Conservation (phyloP, 1,140 invertebrate species). For the Bursaphelenchus mucronatus region DNA sequence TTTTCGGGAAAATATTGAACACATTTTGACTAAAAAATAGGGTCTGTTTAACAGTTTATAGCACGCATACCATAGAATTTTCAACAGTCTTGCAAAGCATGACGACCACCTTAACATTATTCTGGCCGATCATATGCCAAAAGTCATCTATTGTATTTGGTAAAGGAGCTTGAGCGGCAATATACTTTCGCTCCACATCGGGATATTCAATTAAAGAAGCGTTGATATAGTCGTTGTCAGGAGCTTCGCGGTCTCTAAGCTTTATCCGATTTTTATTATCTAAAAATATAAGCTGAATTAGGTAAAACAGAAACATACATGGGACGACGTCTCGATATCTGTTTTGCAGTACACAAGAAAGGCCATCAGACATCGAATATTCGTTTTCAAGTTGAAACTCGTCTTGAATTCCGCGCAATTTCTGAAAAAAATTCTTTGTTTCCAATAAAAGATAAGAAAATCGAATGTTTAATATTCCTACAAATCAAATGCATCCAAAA, state of each 20-base stretch:
- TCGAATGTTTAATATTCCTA: background rate
- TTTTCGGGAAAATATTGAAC: slow-evolving; percentile 19
- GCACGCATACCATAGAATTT: slow-evolving; percentile 2
- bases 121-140: slow-evolving; percentile 29
- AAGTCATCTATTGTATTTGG: slow-evolving; percentile 22
- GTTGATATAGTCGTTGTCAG: slow-evolving; percentile 24
- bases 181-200: slow-evolving; percentile 12
- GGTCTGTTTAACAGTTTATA: background rate
- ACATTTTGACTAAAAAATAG: background rate
- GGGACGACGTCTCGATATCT: slow-evolving; percentile 26
- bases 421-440: slow-evolving; percentile 14
- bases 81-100: slow-evolving; percentile 30
- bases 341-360: slow-evolving; percentile 16
- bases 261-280: slow-evolving; percentile 23
- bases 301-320: slow-evolving; percentile 6
- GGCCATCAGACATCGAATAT: slow-evolving; percentile 19
- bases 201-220: slow-evolving; percentile 25
- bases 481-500: background rate
- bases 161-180: slow-evolving; percentile 27
- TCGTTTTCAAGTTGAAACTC: slow-evolving; percentile 21
- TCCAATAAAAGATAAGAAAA: background rate
- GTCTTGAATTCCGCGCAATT: slow-evolving; percentile 18
- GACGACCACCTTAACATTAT: slow-evolving; percentile 19
- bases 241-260: background rate
- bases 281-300: background rate